A percentile compares a stretch with the other conserved stretches of the same genome.
These are phyloP conservation scores for Ecdyonurus torrentis DNA, from an alignment of 2,888 invertebrate genomes.

Conservation along the genomic window DNA sequence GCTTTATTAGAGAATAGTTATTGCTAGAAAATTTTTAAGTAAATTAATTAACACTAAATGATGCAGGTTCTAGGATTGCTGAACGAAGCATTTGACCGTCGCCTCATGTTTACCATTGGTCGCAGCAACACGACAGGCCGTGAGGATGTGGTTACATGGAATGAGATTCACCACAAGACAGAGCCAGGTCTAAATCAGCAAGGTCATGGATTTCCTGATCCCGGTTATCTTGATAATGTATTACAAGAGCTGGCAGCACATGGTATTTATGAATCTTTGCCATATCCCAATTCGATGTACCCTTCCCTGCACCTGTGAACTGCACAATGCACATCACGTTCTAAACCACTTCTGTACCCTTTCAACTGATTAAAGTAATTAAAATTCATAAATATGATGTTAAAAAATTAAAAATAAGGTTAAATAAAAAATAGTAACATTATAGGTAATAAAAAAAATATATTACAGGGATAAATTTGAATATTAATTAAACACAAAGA, in stretches of 20 bases:
- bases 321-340: too few relatives aligned
- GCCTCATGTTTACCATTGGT: conserved; percentile 70
- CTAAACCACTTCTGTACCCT: too few relatives aligned
- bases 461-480: too few relatives aligned
- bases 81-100: conserved; percentile 66
- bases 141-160: conserved; percentile 85
- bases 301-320: neutral
- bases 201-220: conserved; percentile 56
- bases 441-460: too few relatives aligned
- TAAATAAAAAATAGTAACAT: too few relatives aligned
- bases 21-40: neutral
- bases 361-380: too few relatives aligned
- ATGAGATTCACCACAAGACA: conserved; percentile 75
- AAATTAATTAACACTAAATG: neutral
- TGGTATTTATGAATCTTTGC: conserved; percentile 24
- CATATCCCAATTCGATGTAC: neutral
- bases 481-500: too few relatives aligned
- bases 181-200: conserved; percentile 35
- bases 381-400: too few relatives aligned
- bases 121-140: conserved; percentile 79
- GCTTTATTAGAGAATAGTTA: neutral
- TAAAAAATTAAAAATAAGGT: too few relatives aligned
- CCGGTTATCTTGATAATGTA: conserved; percentile 52
- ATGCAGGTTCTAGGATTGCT: conserved; percentile 52
- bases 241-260: conserved; percentile 38